phyloP scores from a whole-genome alignment of 2,888 invertebrate genomes.

The Athrips mouffetella region DNA sequence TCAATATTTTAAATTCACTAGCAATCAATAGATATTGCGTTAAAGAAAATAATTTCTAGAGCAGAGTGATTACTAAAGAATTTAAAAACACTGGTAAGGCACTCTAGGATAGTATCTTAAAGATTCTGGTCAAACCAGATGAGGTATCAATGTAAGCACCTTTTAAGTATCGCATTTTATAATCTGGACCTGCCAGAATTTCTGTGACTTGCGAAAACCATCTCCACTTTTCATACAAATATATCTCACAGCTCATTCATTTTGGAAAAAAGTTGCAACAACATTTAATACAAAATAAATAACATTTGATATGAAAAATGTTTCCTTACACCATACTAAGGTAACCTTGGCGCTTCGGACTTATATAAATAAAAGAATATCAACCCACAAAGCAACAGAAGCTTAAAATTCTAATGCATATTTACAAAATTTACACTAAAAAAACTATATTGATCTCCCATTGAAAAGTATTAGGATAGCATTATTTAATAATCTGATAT shows the following conservation, averaged over 20 bases:
- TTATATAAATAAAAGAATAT: conserved; percentile 3
- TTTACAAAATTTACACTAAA: conserved; percentile 66
- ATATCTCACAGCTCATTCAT: neutral
- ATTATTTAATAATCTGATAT: too few species aligned
- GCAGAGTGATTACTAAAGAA: neutral
- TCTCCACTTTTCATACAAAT: neutral
- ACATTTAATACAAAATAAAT: neutral
- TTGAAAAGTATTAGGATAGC: neutral
- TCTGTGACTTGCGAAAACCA: neutral
- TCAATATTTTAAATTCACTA: neutral
- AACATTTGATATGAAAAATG: neutral
- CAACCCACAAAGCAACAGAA: conserved; percentile 41
- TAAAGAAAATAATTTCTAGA: neutral
- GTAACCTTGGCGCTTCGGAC: conserved; percentile 9
- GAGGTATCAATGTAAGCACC: too few species aligned
- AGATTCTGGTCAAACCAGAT: too few species aligned
- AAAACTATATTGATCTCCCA: conserved; percentile 16
- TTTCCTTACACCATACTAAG: conserved; percentile 6
- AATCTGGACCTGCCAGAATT: too few species aligned
- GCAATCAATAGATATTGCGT: neutral
- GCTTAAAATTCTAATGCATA: conserved; percentile 54
- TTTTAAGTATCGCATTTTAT: too few species aligned
- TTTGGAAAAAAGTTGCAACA: neutral
- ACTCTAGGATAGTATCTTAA: too few species aligned
- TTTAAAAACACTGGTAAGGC: neutral